Conservation (phyloP, 1,140 invertebrate species). For the Portunus trituberculatus region DNA sequence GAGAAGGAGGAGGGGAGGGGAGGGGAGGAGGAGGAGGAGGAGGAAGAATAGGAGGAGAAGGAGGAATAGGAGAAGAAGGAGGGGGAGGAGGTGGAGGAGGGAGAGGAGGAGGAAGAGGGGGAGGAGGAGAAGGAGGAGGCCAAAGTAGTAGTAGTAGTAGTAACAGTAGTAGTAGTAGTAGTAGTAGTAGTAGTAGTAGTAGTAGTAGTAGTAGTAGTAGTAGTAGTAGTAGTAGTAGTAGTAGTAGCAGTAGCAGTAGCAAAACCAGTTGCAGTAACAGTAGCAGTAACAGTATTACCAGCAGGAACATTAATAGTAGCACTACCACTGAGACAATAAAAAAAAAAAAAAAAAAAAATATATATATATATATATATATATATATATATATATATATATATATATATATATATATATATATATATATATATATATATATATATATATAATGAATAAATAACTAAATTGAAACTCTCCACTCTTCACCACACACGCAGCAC, state of each 20-base stretch:
- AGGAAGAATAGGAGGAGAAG: too few relatives aligned
- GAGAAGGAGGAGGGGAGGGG: background rate
- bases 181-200: background rate
- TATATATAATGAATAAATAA: too few relatives aligned
- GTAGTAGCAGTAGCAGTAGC: background rate
- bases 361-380: background rate
- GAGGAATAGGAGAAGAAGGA: too few relatives aligned
- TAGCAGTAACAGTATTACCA: background rate
- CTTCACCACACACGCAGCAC: too few relatives aligned
- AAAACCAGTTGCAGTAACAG: background rate
- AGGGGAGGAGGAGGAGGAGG: too few relatives aligned
- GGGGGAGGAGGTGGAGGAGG: too few relatives aligned
- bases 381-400: background rate
- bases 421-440: background rate
- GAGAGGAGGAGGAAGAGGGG: too few relatives aligned
- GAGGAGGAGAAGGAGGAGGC: too few relatives aligned
- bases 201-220: background rate
- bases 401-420: background rate
- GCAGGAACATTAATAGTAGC: background rate
- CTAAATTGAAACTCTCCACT: background rate
- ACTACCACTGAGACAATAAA: background rate
- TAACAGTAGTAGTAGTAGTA: too few relatives aligned
- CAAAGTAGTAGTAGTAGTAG: too few relatives aligned
- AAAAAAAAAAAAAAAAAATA: background rate
- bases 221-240: background rate